Evolutionary conservation across 2,113 vertebrate species (phyloP).

Genomic region (Morone chrysops): DNA sequence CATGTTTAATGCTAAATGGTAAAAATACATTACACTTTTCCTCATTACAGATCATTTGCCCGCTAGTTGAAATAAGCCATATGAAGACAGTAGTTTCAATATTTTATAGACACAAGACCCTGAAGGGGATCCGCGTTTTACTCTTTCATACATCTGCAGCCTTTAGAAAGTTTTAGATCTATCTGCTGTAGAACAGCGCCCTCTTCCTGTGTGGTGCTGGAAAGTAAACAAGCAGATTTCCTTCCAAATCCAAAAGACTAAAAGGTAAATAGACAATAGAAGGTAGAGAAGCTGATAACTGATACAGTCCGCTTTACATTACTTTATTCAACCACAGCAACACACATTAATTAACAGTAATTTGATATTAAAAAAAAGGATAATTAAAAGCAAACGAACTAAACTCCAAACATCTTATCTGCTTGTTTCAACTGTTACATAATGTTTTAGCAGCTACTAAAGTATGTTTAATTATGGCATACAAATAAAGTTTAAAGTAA

Average conservation of each 20-base stretch:
- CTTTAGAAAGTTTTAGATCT: not conserved
- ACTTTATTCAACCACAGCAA: not conserved
- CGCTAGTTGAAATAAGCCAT: not conserved
- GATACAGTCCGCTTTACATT: no score
- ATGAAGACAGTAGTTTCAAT: not conserved
- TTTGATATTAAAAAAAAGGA: not conserved
- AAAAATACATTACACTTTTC: no score
- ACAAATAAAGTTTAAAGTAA: no score
- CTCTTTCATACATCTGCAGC: not conserved
- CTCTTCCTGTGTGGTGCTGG: slow-evolving; percentile 6
- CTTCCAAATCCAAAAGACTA: no score
- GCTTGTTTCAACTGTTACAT: not conserved
- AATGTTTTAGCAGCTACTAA: not conserved
- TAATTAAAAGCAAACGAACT: no score
- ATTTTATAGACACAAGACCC: no score
- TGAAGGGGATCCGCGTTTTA: not conserved
- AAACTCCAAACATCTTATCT: not conserved
- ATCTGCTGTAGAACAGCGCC: slow-evolving; percentile 22
- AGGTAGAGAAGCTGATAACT: not conserved
- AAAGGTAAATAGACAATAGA: no score
- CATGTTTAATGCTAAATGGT: not conserved
- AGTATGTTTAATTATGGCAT: no score
- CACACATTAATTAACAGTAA: not conserved
- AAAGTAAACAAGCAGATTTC: no score
- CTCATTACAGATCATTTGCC: not conserved